A percentile compares a stretch with the other conserved stretches of the same genome.
Evolutionary conservation across 2,113 vertebrate species (phyloP).

Genomic region (Nesoenas mayeri): DNA sequence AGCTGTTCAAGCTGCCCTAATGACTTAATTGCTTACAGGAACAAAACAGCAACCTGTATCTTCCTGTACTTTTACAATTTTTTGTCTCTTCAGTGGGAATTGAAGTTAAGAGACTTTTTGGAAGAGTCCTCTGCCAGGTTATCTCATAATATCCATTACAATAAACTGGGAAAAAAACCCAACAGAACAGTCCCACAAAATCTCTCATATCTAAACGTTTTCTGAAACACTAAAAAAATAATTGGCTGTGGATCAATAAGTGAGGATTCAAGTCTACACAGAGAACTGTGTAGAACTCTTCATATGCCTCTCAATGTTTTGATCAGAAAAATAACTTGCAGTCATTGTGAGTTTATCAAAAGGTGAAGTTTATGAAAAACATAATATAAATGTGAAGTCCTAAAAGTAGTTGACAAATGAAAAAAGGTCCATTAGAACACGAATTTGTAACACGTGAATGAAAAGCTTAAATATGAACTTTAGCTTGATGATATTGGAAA

Average conservation of each 20-base stretch:
- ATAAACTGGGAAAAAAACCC: background rate
- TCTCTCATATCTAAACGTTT: background rate
- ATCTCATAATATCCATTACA: background rate
- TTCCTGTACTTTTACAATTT: background rate
- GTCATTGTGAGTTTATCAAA: background rate
- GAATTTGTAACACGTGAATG: background rate
- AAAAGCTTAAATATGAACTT: background rate
- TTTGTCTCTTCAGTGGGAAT: background rate
- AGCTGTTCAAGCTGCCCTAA: background rate
- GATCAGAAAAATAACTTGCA: background rate
- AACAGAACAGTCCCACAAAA: background rate
- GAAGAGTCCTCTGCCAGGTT: background rate
- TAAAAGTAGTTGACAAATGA: background rate
- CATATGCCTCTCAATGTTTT: background rate
- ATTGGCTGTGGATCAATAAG: background rate
- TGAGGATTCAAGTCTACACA: background rate
- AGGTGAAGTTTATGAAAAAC: background rate
- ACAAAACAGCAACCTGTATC: background rate
- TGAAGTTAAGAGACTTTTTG: background rate
- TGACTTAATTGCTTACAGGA: background rate
- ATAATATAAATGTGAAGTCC: background rate
- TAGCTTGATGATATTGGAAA: background rate
- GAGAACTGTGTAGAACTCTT: background rate
- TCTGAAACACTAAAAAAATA: background rate
- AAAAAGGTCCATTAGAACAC: background rate